Conservation (phyloP, 2,113 vertebrate species). For the Lynx canadensis region DNA sequence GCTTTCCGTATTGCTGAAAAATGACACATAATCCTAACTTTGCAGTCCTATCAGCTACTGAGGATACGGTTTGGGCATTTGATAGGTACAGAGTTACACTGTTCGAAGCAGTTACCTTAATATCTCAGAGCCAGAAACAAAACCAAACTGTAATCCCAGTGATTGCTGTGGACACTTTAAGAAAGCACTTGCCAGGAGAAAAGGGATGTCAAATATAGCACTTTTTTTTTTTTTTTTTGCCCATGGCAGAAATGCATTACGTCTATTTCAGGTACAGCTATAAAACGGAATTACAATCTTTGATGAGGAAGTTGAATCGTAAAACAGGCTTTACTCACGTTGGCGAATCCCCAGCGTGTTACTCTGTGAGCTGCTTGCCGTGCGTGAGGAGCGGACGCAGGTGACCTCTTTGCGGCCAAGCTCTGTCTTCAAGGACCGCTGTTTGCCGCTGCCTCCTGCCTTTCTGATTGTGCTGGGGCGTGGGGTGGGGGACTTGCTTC, state of each 20-base stretch:
- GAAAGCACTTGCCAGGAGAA: not conserved
- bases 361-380: accelerated
- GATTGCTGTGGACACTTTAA: not conserved
- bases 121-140: not conserved
- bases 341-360: too few relatives aligned
- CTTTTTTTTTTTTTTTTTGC: not conserved
- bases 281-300: not conserved
- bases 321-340: accelerated
- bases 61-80: not conserved
- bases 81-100: not conserved
- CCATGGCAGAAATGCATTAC: not conserved
- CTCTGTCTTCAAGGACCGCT: not conserved
- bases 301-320: not conserved
- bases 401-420: not conserved
- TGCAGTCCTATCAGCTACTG: accelerated
- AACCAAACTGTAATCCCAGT: not conserved
- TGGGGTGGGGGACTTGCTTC: accelerated
- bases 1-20: not conserved
- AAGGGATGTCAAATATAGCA: not conserved
- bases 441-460: accelerated
- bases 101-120: not conserved
- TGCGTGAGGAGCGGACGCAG: accelerated
- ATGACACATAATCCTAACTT: not conserved
- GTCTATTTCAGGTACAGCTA: not conserved
- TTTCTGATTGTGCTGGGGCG: not conserved